These are phyloP conservation scores for Piprites chloris DNA, from an alignment of 2,113 vertebrate genomes.

Conservation along the genomic window DNA sequence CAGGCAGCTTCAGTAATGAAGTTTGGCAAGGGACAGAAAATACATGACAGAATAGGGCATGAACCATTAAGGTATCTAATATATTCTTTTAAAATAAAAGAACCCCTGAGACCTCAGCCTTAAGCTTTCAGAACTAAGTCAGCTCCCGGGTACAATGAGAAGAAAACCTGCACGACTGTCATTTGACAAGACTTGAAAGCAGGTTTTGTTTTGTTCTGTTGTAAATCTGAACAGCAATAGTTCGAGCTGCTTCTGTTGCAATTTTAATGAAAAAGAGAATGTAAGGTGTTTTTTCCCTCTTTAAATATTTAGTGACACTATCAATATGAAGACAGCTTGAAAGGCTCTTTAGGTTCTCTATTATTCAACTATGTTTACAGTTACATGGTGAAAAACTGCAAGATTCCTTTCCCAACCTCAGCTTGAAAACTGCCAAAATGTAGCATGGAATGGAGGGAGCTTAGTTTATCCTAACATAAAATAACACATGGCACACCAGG, in stretches of 20 bases:
- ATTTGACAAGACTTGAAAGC: not conserved
- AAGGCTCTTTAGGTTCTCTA: not conserved
- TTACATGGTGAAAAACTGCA: not conserved
- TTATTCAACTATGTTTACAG: not conserved
- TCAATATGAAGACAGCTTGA: not conserved
- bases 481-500: not conserved
- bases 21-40: not conserved
- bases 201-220: not conserved
- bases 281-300: not conserved
- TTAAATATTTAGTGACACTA: not conserved
- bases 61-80: not conserved
- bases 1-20: not conserved
- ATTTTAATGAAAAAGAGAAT: not conserved
- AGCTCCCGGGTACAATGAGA: not conserved
- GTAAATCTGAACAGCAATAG: not conserved
- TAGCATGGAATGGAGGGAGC: not conserved
- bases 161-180: not conserved
- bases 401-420: not conserved
- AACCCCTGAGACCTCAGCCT: not conserved
- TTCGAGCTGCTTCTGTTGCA: not conserved
- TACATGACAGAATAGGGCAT: not conserved
- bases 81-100: not conserved
- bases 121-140: not conserved
- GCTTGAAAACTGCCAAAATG: not conserved
- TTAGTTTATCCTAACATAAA: not conserved